These are phyloP conservation scores for Tetramorium bicarinatum DNA, from an alignment of 2,888 invertebrate genomes.

Conservation along the genomic window DNA sequence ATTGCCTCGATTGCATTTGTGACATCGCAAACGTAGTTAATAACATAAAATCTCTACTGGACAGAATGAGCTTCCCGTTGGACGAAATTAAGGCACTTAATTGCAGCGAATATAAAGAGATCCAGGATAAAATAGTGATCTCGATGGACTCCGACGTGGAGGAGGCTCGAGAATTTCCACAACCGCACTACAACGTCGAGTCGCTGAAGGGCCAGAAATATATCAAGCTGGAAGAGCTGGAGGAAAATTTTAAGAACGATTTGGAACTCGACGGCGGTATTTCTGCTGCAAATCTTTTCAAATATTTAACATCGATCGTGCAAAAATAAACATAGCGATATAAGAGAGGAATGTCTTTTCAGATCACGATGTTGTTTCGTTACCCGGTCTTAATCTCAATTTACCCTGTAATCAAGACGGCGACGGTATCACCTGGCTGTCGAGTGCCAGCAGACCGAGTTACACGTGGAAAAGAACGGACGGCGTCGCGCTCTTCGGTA, in stretches of 20 bases:
- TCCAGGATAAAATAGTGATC: constrained; percentile 77
- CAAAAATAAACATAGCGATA: background rate
- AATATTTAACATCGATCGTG: background rate
- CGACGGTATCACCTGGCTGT: constrained; percentile 76
- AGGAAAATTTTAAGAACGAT: constrained; percentile 68
- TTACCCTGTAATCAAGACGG: constrained; percentile 78
- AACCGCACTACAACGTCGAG: constrained; percentile 71
- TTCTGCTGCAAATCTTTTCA: background rate
- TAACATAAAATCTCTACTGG: constrained; percentile 49
- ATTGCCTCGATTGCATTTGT: constrained; percentile 77
- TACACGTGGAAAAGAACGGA: constrained; percentile 79
- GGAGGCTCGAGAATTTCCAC: constrained; percentile 68
- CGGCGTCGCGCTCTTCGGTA: constrained; percentile 75
- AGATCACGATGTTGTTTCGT: constrained; percentile 76
- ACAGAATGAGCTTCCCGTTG: constrained; percentile 57
- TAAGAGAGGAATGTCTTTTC: constrained; percentile 16
- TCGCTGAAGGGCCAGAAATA: constrained; percentile 77
- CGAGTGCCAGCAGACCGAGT: constrained; percentile 76
- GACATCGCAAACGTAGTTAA: constrained; percentile 71
- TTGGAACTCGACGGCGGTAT: constrained; percentile 64
- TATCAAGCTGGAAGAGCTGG: constrained; percentile 75
- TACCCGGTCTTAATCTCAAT: constrained; percentile 79
- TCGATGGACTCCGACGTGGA: constrained; percentile 54
- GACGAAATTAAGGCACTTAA: constrained; percentile 72
- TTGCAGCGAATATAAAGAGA: constrained; percentile 75